Percentiles rank a stretch among this genome's conserved stretches.
phyloP scores from a whole-genome alignment of 2,888 invertebrate genomes.

The Noctua pronuba region DNA sequence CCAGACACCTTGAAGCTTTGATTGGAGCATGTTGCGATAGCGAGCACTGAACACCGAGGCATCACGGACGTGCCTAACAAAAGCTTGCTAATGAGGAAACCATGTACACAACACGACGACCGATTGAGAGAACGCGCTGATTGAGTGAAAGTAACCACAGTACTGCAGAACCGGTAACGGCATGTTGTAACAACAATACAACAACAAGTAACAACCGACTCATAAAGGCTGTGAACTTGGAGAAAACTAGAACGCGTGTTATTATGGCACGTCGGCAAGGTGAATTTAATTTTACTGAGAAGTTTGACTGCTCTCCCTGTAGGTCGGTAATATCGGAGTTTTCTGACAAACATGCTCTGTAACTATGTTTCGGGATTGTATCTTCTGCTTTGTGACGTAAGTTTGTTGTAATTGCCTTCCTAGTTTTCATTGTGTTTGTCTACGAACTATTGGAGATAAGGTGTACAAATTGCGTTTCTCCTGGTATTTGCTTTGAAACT shows the following conservation, averaged over 20 bases:
- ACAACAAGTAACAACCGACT: constrained; percentile 48
- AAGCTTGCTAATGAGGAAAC: constrained; percentile 88
- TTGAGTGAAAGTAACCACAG: constrained; percentile 84
- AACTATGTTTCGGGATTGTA: constrained; percentile 32
- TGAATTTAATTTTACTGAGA: constrained; percentile 63
- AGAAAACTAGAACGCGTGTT: constrained; percentile 68
- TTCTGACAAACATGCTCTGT: constrained; percentile 37
- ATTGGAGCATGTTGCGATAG: constrained; percentile 77
- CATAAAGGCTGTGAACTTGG: constrained; percentile 71
- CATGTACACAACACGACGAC: constrained; percentile 77
- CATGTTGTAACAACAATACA: constrained; percentile 61
- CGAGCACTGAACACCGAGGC: constrained; percentile 68
- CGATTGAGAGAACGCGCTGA: constrained; percentile 78
- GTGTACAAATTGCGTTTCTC: constrained; percentile 26
- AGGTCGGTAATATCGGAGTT: constrained; percentile 44
- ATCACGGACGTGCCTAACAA: constrained; percentile 79
- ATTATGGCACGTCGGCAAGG: constrained; percentile 42
- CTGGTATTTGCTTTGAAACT: constrained; percentile 25
- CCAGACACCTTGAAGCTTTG: constrained; percentile 79
- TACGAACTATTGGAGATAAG: constrained; percentile 30
- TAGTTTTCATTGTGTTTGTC: constrained; percentile 39
- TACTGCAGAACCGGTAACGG: constrained; percentile 64
- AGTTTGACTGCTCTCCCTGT: constrained; percentile 55
- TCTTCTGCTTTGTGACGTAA: constrained; percentile 34
- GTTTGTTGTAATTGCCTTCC: constrained; percentile 44